Evolutionary conservation across 2,113 vertebrate species (phyloP), one percentile per base, ranked within the genome.

Genomic region (sheep (Ovis aries)): DNA sequence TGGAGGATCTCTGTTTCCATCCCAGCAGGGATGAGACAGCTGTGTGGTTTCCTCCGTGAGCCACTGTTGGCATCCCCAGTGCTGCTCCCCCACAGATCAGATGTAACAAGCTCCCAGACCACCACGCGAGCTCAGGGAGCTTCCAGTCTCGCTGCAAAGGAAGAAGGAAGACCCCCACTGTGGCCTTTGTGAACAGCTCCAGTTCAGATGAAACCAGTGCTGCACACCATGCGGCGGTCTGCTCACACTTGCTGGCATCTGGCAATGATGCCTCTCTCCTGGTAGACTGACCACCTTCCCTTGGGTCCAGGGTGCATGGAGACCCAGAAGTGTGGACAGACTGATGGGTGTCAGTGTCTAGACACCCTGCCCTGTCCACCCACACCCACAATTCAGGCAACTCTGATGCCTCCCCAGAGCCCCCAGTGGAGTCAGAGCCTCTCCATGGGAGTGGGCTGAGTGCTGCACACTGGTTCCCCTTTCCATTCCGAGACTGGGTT

Each of bases 11-110:
- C 6, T 67, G 43, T 36, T 45, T 84, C 25, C 43, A 71, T 12
- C 50, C 27, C 36, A 36, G 3, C 0, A 1, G n/a, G 1, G 19
- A 50, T 45, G 45, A 59, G 40, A 64, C 25, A 43, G 8, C 19
- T 7, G 1, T 31, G 8, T 36, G 6, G 3, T 48, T 45, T 59
- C 7, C 3, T 6, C 8, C 1, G 3, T 9, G 17, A 71, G 4
- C n/a, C 60, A 71, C 21, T 25, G 15, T 1, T 7, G 16, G 15
- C 50, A 12, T 52, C 36, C 14, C 4, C 11, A n/a, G 21, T 27
- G 17, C 33, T 50, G 8, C 25, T 82, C 4, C 57, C 16, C 40
- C 82, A 57, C 86, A 93, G 71, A 80, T 50, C 11, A 67, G 17
- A 31, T 23, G 21, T 50, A 53, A 31, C 7, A 88, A 40, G 2